These are phyloP conservation scores for Lithophane semibrunnea DNA, from an alignment of 2,888 invertebrate genomes.

Conservation along the genomic window DNA sequence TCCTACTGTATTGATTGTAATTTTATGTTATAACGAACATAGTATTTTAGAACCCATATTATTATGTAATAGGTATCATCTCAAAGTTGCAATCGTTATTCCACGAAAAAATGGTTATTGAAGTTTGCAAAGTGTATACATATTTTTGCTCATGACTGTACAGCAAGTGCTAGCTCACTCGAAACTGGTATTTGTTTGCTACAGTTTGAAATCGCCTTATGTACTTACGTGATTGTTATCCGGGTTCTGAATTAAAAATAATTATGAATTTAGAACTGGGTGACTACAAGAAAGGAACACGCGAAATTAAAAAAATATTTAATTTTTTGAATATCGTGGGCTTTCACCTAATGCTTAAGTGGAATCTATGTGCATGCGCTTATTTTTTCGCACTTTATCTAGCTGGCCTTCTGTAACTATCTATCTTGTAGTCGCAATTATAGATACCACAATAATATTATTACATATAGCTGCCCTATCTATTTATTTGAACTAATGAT, in stretches of 20 bases:
- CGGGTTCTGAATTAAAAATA: neutral
- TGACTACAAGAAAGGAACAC: neutral
- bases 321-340: neutral
- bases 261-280: no score
- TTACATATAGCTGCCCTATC: neutral
- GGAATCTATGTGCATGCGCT: neutral
- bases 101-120: no score
- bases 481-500: conserved; percentile 20
- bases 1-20: no score
- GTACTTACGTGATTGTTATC: neutral
- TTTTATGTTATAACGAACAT: no score
- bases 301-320: neutral
- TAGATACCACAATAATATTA: neutral
- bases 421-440: neutral
- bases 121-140: no score
- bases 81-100: no score
- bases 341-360: neutral
- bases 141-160: no score
- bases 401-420: neutral
- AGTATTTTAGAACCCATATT: no score
- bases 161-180: no score
- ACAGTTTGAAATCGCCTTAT: neutral
- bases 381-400: neutral
- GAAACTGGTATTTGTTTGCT: neutral
- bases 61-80: no score